These are phyloP conservation scores for Chaetoderma sp. DNA, from an alignment of 2,888 invertebrate genomes.

Conservation along the genomic window DNA sequence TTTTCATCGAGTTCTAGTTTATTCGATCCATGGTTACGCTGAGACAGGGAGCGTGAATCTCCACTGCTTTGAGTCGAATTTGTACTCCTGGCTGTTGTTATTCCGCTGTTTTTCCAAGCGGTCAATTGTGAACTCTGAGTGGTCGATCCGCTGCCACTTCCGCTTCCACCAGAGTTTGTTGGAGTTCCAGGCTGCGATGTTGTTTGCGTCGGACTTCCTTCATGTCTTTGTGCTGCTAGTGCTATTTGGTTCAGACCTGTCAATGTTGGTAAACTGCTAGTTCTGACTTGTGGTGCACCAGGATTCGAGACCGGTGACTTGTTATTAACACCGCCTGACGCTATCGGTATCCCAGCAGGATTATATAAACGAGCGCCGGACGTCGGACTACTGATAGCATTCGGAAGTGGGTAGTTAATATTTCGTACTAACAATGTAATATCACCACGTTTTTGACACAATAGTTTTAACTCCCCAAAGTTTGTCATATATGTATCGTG, in stretches of 20 bases:
- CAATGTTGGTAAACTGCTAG: conserved; percentile 20
- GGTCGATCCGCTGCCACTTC: conserved; percentile 17
- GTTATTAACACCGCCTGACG: not conserved
- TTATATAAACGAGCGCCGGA: conserved; percentile 30
- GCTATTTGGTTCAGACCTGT: conserved; percentile 11
- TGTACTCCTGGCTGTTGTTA: conserved; percentile 52
- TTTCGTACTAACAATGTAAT: conserved; percentile 88
- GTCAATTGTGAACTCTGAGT: conserved; percentile 13
- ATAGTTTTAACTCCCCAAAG: conserved; percentile 44
- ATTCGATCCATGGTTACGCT: conserved; percentile 41
- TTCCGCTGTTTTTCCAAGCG: no score
- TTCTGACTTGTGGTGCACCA: not conserved
- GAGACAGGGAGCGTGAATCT: conserved; percentile 48
- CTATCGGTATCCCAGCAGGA: conserved; percentile 4
- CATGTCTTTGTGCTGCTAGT: not conserved
- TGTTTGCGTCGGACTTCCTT: not conserved
- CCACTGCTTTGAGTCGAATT: conserved; percentile 63
- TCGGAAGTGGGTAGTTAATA: conserved; percentile 83
- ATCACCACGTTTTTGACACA: conserved; percentile 79
- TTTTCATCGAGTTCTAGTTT: conserved; percentile 75
- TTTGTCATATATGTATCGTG: conserved; percentile 79
- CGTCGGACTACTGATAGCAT: conserved; percentile 71
- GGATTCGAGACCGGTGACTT: conserved; percentile 4
- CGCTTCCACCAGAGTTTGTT: conserved; percentile 11
- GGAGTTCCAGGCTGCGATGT: no score